These are phyloP conservation scores for Cheilosia impressa DNA, from an alignment of 2,888 invertebrate genomes.

Conservation along the genomic window DNA sequence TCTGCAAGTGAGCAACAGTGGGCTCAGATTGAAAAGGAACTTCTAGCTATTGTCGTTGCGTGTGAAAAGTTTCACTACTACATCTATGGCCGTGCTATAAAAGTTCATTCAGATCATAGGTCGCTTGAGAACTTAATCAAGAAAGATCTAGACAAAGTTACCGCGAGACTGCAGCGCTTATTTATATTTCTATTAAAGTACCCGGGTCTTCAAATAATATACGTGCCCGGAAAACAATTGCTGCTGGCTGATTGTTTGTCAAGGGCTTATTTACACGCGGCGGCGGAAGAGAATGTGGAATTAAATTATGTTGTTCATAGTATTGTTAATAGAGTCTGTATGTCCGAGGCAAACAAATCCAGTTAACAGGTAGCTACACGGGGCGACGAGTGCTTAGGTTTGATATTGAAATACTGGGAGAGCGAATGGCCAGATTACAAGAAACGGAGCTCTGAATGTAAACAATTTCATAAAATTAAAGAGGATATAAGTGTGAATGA, in stretches of 20 bases:
- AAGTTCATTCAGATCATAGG: slow-evolving; percentile 78
- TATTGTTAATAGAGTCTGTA: slow-evolving; percentile 22
- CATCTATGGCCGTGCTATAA: slow-evolving; percentile 74
- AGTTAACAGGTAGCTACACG: background rate
- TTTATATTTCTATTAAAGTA: slow-evolving; percentile 78
- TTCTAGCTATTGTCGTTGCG: slow-evolving; percentile 77
- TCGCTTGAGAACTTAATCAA: slow-evolving; percentile 78
- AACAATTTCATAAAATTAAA: background rate
- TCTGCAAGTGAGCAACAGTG: slow-evolving; percentile 78
- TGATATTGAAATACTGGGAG: background rate
- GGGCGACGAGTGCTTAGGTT: background rate
- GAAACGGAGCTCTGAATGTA: slow-evolving; percentile 2
- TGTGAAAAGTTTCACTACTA: slow-evolving; percentile 66
- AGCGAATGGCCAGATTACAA: slow-evolving; percentile 8
- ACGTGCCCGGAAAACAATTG: slow-evolving; percentile 74
- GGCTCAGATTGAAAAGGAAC: slow-evolving; percentile 82
- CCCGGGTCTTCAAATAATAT: slow-evolving; percentile 59
- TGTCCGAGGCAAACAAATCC: background rate
- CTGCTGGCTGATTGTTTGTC: slow-evolving; percentile 74
- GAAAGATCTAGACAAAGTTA: slow-evolving; percentile 76
- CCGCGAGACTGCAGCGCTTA: background rate
- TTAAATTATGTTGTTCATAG: slow-evolving; percentile 61
- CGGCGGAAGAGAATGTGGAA: slow-evolving; percentile 16
- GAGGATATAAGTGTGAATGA: no score
- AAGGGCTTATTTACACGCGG: slow-evolving; percentile 61